Conservation (phyloP, 2,888 invertebrate genomes). For the Archips crataeganus region DNA sequence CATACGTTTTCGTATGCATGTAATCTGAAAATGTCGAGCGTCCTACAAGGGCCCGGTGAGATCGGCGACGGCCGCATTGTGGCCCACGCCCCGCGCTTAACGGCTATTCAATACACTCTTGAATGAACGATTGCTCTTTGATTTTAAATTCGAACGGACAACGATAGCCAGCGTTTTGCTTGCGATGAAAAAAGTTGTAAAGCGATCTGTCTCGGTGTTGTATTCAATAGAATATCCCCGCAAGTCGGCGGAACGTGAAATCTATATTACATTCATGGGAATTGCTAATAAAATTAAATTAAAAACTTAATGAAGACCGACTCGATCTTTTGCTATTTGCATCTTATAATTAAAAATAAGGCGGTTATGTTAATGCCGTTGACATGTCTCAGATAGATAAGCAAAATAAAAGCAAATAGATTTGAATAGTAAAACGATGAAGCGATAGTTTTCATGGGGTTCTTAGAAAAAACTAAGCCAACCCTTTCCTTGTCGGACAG, state of each 20-base stretch:
- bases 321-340: conserved; percentile 26
- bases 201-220: conserved; percentile 71
- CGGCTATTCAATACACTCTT: conserved; percentile 83
- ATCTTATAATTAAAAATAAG: conserved; percentile 43
- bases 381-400: conserved; percentile 53
- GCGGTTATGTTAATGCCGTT: conserved; percentile 60
- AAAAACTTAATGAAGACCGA: conserved; percentile 35
- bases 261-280: conserved; percentile 56
- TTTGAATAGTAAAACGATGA: conserved; percentile 70
- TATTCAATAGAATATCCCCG: conserved; percentile 59
- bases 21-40: conserved; percentile 83
- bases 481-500: conserved; percentile 78
- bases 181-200: conserved; percentile 74
- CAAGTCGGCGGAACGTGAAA: conserved; percentile 60
- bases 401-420: conserved; percentile 55
- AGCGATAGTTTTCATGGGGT: conserved; percentile 69
- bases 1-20: conserved; percentile 83
- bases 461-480: conserved; percentile 68
- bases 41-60: conserved; percentile 48
- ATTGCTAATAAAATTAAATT: conserved; percentile 57
- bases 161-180: conserved; percentile 68
- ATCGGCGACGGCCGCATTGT: conserved; percentile 63
- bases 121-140: conserved; percentile 84
- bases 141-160: conserved; percentile 78
- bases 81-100: conserved; percentile 81